These are phyloP conservation scores for Drosophila buzzatii DNA, from an alignment of 2,888 invertebrate genomes.

Conservation along the genomic window DNA sequence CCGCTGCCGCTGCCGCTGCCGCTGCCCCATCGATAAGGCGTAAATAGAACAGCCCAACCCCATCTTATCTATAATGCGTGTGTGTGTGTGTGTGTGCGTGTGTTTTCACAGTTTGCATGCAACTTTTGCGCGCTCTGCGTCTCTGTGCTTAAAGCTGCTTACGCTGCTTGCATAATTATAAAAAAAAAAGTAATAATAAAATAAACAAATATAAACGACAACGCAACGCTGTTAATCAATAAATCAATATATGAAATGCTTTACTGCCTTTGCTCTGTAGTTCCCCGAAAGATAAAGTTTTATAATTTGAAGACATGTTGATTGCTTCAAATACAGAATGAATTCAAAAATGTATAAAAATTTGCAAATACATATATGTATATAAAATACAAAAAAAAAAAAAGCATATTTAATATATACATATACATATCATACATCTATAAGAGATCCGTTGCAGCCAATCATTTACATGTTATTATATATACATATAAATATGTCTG, in stretches of 20 bases:
- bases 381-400: too few species aligned
- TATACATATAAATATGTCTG: too few species aligned
- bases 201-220: too few species aligned
- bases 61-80: background rate
- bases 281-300: background rate
- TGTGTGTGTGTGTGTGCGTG: background rate
- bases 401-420: too few species aligned
- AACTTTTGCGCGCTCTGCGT: background rate
- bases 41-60: conserved; percentile 22
- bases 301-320: background rate
- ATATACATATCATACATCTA: too few species aligned
- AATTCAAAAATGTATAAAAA: too few species aligned
- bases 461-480: too few species aligned
- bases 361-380: too few species aligned
- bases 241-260: conserved; percentile 7
- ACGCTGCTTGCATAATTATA: background rate
- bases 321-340: background rate
- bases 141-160: conserved; percentile 13
- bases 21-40: conserved; percentile 47
- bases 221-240: conserved; percentile 1
- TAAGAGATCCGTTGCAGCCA: too few species aligned
- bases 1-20: conserved; percentile 1
- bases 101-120: background rate
- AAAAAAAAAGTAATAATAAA: background rate
- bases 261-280: background rate